phyloP scores from a whole-genome alignment of 2,113 vertebrate genomes.

The Austrofundulus limnaeus region DNA sequence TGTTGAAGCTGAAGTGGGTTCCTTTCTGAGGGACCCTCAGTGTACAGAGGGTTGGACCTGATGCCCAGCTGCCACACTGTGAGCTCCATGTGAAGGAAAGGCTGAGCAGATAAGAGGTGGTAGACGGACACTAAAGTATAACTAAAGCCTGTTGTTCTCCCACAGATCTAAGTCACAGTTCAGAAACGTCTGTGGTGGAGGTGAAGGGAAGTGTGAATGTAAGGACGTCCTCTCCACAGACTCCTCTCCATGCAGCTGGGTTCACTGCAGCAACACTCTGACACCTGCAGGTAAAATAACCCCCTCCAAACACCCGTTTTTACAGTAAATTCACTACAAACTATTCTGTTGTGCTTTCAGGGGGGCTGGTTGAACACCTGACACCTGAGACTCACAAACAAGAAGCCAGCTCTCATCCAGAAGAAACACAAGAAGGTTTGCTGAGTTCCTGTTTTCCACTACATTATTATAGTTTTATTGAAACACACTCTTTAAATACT shows the following conservation, averaged over 20 bases:
- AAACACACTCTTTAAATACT: no score
- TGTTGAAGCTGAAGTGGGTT: constrained; percentile 74
- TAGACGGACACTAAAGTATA: constrained; percentile 20
- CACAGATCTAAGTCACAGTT: constrained; percentile 93
- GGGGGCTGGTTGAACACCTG: constrained; percentile 88
- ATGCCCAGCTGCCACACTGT: constrained; percentile 52
- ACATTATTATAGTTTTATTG: no score
- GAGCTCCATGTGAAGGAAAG: constrained; percentile 58
- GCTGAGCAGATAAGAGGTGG: constrained; percentile 47
- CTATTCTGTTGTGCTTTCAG: constrained; percentile 64
- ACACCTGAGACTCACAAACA: constrained; percentile 87
- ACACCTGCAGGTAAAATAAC: constrained; percentile 87
- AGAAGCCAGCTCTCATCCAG: constrained; percentile 73
- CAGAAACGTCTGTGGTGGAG: constrained; percentile 84
- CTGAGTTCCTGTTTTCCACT: not conserved
- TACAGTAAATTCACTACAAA: not conserved
- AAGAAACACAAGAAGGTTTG: constrained; percentile 84
- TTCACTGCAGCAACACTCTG: constrained; percentile 87
- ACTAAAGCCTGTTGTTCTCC: constrained; percentile 34
- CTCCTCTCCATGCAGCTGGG: no score
- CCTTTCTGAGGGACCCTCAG: constrained; percentile 64
- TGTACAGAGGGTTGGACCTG: constrained; percentile 57
- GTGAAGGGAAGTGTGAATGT: constrained; percentile 87
- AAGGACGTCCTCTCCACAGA: constrained; percentile 89
- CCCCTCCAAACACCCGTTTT: not conserved